Conservation (phyloP, 2,888 invertebrate species). For the Philonicus albiceps region DNA sequence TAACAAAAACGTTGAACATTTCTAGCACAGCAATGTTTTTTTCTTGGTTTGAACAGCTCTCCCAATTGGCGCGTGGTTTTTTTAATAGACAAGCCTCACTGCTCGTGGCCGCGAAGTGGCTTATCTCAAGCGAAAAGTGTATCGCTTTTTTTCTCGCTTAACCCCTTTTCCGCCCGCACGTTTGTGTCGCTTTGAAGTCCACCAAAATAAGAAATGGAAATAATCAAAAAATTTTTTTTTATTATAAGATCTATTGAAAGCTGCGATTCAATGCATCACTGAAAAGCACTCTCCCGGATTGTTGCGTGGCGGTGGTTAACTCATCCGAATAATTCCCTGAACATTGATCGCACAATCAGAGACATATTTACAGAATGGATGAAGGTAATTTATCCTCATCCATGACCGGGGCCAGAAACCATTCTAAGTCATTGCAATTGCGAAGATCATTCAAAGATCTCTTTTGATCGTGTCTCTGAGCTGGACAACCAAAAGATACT, state of each 20-base stretch:
- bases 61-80: neutral
- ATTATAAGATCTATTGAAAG: neutral
- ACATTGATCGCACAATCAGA: neutral
- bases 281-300: neutral
- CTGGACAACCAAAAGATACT: neutral
- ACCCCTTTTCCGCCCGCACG: neutral
- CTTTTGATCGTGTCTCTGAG: neutral
- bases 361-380: neutral
- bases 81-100: neutral
- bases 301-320: neutral
- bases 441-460: neutral
- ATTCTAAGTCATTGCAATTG: neutral
- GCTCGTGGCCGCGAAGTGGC: neutral
- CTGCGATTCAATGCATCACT: neutral
- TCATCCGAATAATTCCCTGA: neutral
- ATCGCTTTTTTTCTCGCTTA: neutral
- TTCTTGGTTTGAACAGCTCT: neutral
- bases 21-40: neutral
- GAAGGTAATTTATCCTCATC: neutral
- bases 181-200: neutral
- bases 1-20: neutral
- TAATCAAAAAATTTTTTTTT: neutral
- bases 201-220: neutral
- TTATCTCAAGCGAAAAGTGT: neutral
- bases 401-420: neutral